Base-by-base conservation (phyloP, 64 coral and sea anemone species). In the Stichodactyla mertensii region DNA sequence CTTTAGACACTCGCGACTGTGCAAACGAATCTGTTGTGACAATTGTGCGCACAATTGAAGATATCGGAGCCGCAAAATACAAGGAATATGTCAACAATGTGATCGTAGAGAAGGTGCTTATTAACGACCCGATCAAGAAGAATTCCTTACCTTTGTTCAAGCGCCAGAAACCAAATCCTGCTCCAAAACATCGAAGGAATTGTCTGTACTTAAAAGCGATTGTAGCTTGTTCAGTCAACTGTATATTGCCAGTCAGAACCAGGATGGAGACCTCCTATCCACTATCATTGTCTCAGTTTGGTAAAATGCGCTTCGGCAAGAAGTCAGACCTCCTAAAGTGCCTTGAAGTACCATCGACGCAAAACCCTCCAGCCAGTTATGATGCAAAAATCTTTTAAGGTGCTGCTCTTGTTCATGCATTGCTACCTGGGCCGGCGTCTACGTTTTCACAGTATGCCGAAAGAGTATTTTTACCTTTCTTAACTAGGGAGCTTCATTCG, bases 1-100 rank as follows among this genome's bases (percentile, higher is more conserved):
- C 87, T 16, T 52, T 92, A n/a, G 60, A 93, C 79, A 88, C 20
- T 69, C 77, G 91, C 16, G 86, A 93, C 71, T 88, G 86, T 79
- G 83, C 87, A 78, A 82, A 86, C 22, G 80, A 23, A 16, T 77
- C 52, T 52, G 91, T 92, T 22, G 55, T 87, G 18, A 67, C 78
- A 61, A 71, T 71, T 61, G 31, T 93, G 26, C 53, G 60, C 16
- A 88, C 53, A 62, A 86, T 92, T 9, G 58, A 90, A 66, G 82
- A 90, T 45, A 85, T 85, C 57, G 89, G 83, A 60, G 11, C 77
- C 31, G 57, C 87, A 4, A 60, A 92, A 61, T 92, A 92, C 31
- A 45, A 84, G 53, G 83, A 88, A 7, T 92, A 85, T 54, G 82
- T 89, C 22, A 23, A 82, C 18, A 79, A 86, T n/a, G 89, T 91